Base-by-base conservation (phyloP, 2,888 invertebrate species). In the Epiblema foenella region DNA sequence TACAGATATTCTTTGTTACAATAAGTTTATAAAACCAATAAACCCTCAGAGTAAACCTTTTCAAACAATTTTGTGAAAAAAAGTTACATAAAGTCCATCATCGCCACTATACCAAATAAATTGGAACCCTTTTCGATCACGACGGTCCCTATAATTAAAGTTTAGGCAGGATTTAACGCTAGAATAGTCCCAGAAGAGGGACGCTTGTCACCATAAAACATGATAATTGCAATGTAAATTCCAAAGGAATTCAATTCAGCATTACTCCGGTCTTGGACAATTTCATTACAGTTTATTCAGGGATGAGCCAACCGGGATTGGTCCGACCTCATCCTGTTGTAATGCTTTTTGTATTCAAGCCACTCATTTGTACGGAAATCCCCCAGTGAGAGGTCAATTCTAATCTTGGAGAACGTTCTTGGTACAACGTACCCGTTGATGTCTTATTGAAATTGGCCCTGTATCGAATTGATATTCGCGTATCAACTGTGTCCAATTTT, bases 131-230 rank as follows among this genome's bases (percentile, higher is more conserved):
- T 75, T 68, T 68, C 58, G 69, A 67, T 65, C 69, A 63, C 67
- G 57, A 70, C 62, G 66, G 63, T 65, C 63, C 71, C 71, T 67
- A 74, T 75, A 75, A 75, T 77, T 75, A 75, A 75, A 77, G 74
- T 76, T 76, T 75, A 63, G 70, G 17, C 67, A 74, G 74, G 75
- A 77, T 77, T 77, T 75, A 76, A 75, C 72, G 71, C 74, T 66
- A 69, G 64, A 76, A 76, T 75, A 75, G 76, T 73, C 74, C 74
- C 62, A 66, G 71, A 73, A 74, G 57, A 72, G 56, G 65, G 66
- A 60, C 69, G 69, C 69, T 62, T 73, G 73, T 73, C 73, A 67
- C 73, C 72, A 69, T 75, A 75, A 75, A 75, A 72, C 75, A 76
- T 71, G 72, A 72, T 75, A 72, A 76, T 76, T 76, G 75, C 72